A percentile compares a stretch with the other conserved stretches of the same genome.
These are phyloP conservation scores for Eristalis pertinax DNA, from an alignment of 2,888 invertebrate genomes.

Conservation along the genomic window DNA sequence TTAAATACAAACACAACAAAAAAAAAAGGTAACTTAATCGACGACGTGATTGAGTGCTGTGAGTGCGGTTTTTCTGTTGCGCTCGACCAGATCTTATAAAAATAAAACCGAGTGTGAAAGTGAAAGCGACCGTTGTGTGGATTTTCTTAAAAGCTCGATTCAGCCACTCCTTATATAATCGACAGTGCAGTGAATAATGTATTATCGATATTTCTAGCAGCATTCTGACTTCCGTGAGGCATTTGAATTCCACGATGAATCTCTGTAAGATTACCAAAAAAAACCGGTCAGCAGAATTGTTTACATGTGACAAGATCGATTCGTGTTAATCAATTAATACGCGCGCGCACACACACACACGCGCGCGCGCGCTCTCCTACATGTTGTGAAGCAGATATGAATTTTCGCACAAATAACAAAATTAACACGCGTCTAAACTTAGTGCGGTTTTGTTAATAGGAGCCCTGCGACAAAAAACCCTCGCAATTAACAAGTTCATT, in stretches of 20 bases:
- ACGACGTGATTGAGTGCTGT: background rate
- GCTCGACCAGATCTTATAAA: background rate
- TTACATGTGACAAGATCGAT: slow-evolving; percentile 25
- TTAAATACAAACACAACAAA: no score
- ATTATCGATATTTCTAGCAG: background rate
- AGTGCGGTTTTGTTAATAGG: background rate
- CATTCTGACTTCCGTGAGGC: background rate
- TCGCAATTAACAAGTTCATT: background rate
- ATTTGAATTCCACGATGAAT: background rate
- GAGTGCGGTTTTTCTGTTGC: background rate
- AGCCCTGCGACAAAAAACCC: background rate
- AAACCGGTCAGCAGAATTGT: slow-evolving; percentile 24
- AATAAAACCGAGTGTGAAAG: slow-evolving; percentile 10
- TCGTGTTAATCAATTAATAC: background rate
- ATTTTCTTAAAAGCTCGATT: slow-evolving; percentile 5
- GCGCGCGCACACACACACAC: background rate
- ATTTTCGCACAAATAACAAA: background rate
- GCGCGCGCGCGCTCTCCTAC: no score
- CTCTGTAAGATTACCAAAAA: slow-evolving; percentile 7
- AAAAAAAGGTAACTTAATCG: background rate
- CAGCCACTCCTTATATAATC: slow-evolving; percentile 12
- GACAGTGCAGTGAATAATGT: background rate
- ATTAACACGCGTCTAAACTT: background rate
- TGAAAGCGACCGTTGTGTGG: slow-evolving; percentile 26
- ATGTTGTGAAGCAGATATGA: background rate